These are phyloP conservation scores for Mugil cephalus DNA, from an alignment of 2,113 vertebrate species.

Conservation along the genomic window DNA sequence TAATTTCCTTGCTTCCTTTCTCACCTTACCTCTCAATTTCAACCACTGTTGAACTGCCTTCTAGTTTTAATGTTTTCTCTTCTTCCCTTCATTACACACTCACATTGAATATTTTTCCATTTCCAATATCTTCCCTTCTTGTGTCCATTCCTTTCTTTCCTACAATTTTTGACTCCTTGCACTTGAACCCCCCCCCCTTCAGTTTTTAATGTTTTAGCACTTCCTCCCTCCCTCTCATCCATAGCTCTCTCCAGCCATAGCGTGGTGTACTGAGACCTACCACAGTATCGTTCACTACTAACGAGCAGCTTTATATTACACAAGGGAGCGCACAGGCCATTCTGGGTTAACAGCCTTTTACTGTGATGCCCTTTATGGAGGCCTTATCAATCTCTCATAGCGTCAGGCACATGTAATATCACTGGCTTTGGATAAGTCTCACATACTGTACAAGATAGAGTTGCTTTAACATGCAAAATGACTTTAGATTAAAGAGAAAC, in stretches of 20 bases:
- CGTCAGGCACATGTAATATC: constrained; percentile 65
- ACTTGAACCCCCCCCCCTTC: constrained; percentile 6
- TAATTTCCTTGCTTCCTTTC: constrained; percentile 11
- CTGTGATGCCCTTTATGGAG: constrained; percentile 79
- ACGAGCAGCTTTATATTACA: constrained; percentile 82
- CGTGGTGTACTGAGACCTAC: constrained; percentile 65
- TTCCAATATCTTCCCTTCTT: not conserved
- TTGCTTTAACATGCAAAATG: constrained; percentile 48
- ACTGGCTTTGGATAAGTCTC: constrained; percentile 58
- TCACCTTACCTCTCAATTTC: constrained; percentile 14
- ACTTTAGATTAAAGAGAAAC: constrained; percentile 33
- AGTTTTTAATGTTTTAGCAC: constrained; percentile 57
- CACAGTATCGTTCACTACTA: constrained; percentile 83
- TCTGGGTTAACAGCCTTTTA: constrained; percentile 82
- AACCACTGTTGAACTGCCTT: constrained; percentile 1
- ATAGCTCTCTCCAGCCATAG: constrained; percentile 51
- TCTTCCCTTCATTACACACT: constrained; percentile 12
- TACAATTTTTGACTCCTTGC: not conserved
- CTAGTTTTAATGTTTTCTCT: not conserved
- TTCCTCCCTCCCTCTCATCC: constrained; percentile 45
- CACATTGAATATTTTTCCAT: constrained; percentile 19
- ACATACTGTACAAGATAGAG: constrained; percentile 47
- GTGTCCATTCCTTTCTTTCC: constrained; percentile 1
- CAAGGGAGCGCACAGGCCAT: constrained; percentile 76
- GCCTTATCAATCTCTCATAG: constrained; percentile 81